A percentile compares a stretch with the other conserved stretches of the same genome.
These are phyloP conservation scores for Stichodactyla mertensii DNA, from an alignment of 64 coral and sea anemone species.

Conservation along the genomic window DNA sequence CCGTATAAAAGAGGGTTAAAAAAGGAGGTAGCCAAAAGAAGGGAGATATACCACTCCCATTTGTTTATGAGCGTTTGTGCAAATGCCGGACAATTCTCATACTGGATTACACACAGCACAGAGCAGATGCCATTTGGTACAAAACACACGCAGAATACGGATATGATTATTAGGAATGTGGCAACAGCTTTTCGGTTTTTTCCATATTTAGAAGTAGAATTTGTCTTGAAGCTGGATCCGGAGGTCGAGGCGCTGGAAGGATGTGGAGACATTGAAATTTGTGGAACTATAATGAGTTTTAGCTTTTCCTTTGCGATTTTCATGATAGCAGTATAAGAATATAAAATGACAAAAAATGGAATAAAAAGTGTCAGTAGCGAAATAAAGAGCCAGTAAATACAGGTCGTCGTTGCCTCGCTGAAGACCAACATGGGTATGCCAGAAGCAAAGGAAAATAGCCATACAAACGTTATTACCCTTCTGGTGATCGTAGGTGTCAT, in stretches of 20 bases:
- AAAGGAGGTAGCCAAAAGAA: constrained; percentile 30
- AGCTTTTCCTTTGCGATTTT: neutral
- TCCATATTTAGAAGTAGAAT: neutral
- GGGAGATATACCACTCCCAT: neutral
- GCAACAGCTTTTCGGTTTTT: constrained; percentile 52
- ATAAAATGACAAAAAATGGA: neutral
- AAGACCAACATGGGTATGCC: neutral
- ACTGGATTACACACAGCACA: neutral
- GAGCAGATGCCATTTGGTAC: constrained; percentile 10
- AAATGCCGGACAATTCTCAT: neutral
- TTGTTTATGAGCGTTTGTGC: neutral
- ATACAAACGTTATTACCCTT: neutral
- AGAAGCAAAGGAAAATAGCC: neutral
- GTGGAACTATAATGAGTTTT: neutral
- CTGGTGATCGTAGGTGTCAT: neutral
- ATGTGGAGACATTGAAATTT: neutral
- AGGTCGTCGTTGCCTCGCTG: neutral
- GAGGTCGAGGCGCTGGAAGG: neutral
- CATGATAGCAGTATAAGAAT: neutral
- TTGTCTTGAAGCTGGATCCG: neutral
- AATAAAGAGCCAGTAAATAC: constrained; percentile 7
- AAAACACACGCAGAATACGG: constrained; percentile 40
- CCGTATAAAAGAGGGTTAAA: constrained; percentile 64
- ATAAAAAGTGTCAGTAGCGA: neutral
- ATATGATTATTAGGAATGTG: constrained; percentile 50